A percentile compares a stretch with the other conserved stretches of the same genome.
phyloP scores from a whole-genome alignment of 2,888 invertebrate genomes.

The Thera britannica region DNA sequence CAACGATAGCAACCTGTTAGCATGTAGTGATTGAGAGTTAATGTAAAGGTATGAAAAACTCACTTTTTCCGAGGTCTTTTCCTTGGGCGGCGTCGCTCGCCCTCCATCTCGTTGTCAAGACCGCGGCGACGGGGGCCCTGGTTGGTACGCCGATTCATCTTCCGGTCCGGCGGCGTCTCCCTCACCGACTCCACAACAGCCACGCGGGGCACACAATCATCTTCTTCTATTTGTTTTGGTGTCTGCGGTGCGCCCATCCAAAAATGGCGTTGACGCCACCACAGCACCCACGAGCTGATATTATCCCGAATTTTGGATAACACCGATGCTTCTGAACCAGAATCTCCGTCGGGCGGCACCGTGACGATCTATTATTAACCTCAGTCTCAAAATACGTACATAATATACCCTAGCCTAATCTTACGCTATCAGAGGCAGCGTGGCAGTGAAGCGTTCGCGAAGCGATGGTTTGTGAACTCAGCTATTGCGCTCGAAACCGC shows the following conservation, averaged over 20 bases:
- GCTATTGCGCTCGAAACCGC: slow-evolving; percentile 52
- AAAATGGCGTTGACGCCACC: slow-evolving; percentile 81
- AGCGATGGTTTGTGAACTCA: slow-evolving; percentile 66
- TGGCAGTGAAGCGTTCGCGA: slow-evolving; percentile 67
- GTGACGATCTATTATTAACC: slow-evolving; percentile 50
- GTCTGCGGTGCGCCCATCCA: slow-evolving; percentile 83
- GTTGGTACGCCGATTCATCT: slow-evolving; percentile 67
- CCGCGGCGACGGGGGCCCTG: slow-evolving; percentile 69
- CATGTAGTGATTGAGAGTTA: neutral
- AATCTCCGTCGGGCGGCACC: slow-evolving; percentile 47
- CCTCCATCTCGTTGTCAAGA: slow-evolving; percentile 70
- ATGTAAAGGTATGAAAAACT: slow-evolving; percentile 35
- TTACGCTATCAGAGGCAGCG: slow-evolving; percentile 61
- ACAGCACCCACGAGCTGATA: slow-evolving; percentile 81
- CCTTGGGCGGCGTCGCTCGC: slow-evolving; percentile 69
- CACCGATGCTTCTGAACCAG: slow-evolving; percentile 53
- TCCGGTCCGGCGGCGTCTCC: slow-evolving; percentile 61
- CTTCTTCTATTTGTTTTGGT: slow-evolving; percentile 73
- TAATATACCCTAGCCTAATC: slow-evolving; percentile 57
- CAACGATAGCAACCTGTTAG: neutral
- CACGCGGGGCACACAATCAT: slow-evolving; percentile 72
- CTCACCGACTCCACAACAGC: slow-evolving; percentile 65
- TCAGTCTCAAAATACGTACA: slow-evolving; percentile 45
- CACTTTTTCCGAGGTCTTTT: slow-evolving; percentile 67
- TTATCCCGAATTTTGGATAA: slow-evolving; percentile 79